phyloP scores from a whole-genome alignment of 2,113 vertebrate species.

The cat (Felis catus) region DNA sequence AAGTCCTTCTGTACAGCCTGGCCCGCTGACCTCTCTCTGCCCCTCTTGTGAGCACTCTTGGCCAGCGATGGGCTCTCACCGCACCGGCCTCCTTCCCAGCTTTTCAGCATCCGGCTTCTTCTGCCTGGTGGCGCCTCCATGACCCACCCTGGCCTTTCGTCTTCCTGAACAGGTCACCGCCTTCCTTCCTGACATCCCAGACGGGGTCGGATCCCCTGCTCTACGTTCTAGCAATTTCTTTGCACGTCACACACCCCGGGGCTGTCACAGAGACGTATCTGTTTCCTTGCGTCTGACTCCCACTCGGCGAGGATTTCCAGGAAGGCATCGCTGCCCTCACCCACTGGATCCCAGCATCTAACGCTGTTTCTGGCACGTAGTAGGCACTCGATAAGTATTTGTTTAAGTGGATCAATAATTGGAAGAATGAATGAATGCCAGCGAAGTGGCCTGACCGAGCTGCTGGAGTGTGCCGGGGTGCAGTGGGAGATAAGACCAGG shows the following conservation, averaged over 20 bases:
- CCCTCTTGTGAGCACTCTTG: background rate
- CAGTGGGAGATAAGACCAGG: rapidly evolving
- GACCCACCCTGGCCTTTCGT: background rate
- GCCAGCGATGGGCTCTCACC: background rate
- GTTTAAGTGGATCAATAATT: slow-evolving; percentile 51
- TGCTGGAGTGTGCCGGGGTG: background rate
- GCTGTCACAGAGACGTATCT: background rate
- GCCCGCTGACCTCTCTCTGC: background rate
- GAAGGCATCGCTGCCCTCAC: background rate
- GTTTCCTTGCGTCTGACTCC: background rate
- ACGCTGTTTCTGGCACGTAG: background rate
- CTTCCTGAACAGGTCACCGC: background rate
- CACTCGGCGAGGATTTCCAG: background rate
- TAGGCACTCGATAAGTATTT: slow-evolving; percentile 22
- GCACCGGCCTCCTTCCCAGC: background rate
- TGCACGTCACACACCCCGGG: rapidly evolving
- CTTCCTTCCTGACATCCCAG: background rate
- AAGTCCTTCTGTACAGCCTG: background rate
- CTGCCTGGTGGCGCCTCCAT: background rate
- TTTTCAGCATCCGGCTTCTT: background rate
- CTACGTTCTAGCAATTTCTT: background rate
- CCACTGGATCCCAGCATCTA: background rate
- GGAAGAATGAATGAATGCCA: background rate
- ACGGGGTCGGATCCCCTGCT: background rate
- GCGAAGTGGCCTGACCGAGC: background rate